Conservation (phyloP, 2,888 invertebrate genomes). For the Ennomos fuscantarius region DNA sequence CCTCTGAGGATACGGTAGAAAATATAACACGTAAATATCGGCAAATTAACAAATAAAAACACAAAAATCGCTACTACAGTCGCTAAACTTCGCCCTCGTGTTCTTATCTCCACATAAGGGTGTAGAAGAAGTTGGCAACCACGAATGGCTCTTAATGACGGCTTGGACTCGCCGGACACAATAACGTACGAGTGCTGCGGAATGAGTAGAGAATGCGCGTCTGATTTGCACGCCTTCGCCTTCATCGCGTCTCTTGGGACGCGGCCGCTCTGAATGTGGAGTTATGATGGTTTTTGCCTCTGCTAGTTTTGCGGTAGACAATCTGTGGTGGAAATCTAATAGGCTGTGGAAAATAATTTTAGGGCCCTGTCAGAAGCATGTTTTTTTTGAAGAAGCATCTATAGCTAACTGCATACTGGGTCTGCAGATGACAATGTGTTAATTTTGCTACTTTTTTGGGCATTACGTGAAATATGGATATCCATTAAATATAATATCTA, state of each 20-base stretch:
- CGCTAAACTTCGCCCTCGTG: conserved; percentile 7
- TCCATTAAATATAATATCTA: too few species aligned
- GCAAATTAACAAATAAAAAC: conserved; percentile 1
- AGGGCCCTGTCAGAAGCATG: too few species aligned
- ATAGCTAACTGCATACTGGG: too few species aligned
- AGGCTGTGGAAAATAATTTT: neutral
- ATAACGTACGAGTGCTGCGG: conserved; percentile 48
- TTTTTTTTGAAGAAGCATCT: too few species aligned
- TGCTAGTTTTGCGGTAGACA: neutral
- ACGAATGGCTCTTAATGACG: conserved; percentile 76
- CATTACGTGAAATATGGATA: too few species aligned
- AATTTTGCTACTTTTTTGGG: too few species aligned
- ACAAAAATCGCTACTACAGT: conserved; percentile 1
- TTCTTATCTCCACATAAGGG: conserved; percentile 22
- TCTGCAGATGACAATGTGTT: too few species aligned
- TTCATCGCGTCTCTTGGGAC: conserved; percentile 54
- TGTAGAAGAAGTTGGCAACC: conserved; percentile 36
- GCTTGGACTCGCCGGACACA: conserved; percentile 52
- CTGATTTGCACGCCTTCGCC: conserved; percentile 57
- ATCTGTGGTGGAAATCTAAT: neutral
- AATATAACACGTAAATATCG: too few species aligned
- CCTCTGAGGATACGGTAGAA: too few species aligned
- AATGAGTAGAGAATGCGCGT: conserved; percentile 53
- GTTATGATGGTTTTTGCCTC: conserved; percentile 32
- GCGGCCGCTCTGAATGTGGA: conserved; percentile 36